Evolutionary conservation across 1,140 invertebrate genomes (phyloP).

Genomic region (Araneus ventricosus): DNA sequence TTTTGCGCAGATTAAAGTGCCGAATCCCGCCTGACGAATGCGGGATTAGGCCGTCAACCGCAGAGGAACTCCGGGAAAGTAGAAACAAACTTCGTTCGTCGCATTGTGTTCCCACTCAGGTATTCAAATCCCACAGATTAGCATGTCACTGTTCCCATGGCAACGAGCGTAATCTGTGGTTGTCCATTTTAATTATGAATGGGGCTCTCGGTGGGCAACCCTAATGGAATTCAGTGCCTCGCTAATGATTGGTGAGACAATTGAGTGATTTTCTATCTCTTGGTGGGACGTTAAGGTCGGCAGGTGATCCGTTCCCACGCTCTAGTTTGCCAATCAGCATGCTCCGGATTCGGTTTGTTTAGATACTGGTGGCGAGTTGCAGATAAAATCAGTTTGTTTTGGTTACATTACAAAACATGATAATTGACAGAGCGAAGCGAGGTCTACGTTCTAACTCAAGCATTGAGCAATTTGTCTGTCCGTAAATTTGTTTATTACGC

Average conservation of each 20-base stretch:
- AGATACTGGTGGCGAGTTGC: background rate
- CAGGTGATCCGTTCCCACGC: background rate
- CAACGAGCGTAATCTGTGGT: background rate
- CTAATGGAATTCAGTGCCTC: background rate
- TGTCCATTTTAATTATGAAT: constrained; percentile 15
- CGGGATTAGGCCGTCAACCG: background rate
- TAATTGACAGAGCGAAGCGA: no score
- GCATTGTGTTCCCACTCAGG: background rate
- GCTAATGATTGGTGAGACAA: background rate
- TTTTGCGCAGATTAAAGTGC: no score
- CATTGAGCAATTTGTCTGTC: no score
- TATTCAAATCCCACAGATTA: background rate
- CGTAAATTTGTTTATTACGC: no score
- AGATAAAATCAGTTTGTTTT: background rate
- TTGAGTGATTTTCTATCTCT: background rate
- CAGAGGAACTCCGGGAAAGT: background rate
- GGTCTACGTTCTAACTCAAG: no score
- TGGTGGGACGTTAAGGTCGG: background rate
- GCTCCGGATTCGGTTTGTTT: background rate
- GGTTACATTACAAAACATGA: no score
- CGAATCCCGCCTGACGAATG: background rate
- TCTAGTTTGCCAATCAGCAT: background rate
- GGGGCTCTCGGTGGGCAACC: background rate
- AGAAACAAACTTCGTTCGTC: background rate
- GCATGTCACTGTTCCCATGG: background rate